Evolutionary conservation across 1,140 invertebrate genomes (phyloP).

Genomic region (Drosophila tsacasi): DNA sequence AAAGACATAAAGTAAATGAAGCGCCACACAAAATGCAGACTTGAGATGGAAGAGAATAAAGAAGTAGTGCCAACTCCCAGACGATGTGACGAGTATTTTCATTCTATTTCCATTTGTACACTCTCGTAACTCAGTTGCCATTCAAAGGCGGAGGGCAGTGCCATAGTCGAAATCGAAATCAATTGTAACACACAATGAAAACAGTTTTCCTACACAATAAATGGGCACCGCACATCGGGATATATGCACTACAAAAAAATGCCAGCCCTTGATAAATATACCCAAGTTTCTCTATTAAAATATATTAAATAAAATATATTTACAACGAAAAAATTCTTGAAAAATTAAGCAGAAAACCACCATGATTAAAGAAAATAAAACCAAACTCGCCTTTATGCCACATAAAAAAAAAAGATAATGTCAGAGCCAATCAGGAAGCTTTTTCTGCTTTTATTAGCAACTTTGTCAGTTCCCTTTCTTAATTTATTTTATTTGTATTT

Average conservation of each 20-base stretch:
- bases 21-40: constrained; percentile 65
- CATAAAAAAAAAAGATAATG: too few species aligned
- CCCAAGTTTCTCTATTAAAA: too few species aligned
- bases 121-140: constrained; percentile 67
- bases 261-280: too few species aligned
- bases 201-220: constrained; percentile 57
- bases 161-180: constrained; percentile 67
- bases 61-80: constrained; percentile 3
- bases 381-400: too few species aligned
- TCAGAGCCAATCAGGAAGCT: too few species aligned
- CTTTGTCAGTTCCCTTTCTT: neutral
- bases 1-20: constrained; percentile 81
- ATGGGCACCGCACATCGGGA: constrained; percentile 25
- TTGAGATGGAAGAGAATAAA: constrained; percentile 11
- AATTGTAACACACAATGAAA: constrained; percentile 71
- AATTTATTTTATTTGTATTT: too few species aligned
- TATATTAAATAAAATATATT: neutral
- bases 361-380: too few species aligned
- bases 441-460: neutral
- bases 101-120: constrained; percentile 69
- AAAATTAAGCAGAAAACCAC: too few species aligned
- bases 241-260: neutral
- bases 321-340: neutral
- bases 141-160: constrained; percentile 52
- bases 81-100: constrained; percentile 50